Base-by-base conservation (phyloP, 2,113 vertebrate species). In the Sturnira hondurensis region DNA sequence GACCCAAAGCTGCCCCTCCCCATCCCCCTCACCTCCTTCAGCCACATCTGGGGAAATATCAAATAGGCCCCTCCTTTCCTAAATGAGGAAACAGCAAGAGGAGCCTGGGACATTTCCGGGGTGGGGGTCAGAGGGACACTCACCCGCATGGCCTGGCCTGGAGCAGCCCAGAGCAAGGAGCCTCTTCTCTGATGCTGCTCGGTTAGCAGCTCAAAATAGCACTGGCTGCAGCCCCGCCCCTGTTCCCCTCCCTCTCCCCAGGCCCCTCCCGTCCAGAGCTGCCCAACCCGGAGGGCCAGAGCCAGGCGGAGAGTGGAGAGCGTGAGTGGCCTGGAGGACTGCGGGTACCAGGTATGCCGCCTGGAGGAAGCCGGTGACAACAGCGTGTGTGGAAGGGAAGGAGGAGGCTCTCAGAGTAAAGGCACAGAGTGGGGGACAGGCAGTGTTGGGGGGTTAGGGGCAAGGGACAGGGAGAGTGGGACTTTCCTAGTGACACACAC, bases 171-270 rank as follows among this genome's bases (percentile, higher is more conserved):
- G 89, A 96, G 94, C 91, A 89, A 93, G 95, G 90, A 97, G 90
- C 94, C 97, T 97, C 93, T 83, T 94, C 87, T 94, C 31, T 0
- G 56, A 89, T 83, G 97, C 96, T 96, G 94, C 97, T 96, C 96
- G 5, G 95, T 95, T 95, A 97, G 94, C 84, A 1, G 96, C 97
- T 98, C 96, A 98, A 97, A 98, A 98, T 97, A 97, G 97, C 97
- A 83, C 82, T 7, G 87, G 90, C 95, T 74, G 87, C 73, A 71
- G 97, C 97, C 96, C 97, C 96, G 96, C 97, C 97, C 96, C 94
- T 47, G 89, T 36, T 47, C 84, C 90, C 96, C 96, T 86, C 96
- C 93, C 63, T 86, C 89, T 78, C 76, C 36, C 63, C 28, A 54
- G 91, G 97, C 97, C 96, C 97, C 96, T 95, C 97, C 97, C 76